Percentiles rank a stretch among this genome's conserved stretches.
These are phyloP conservation scores for Chydorus sphaericus DNA, from an alignment of 2,888 invertebrate species.

Conservation along the genomic window DNA sequence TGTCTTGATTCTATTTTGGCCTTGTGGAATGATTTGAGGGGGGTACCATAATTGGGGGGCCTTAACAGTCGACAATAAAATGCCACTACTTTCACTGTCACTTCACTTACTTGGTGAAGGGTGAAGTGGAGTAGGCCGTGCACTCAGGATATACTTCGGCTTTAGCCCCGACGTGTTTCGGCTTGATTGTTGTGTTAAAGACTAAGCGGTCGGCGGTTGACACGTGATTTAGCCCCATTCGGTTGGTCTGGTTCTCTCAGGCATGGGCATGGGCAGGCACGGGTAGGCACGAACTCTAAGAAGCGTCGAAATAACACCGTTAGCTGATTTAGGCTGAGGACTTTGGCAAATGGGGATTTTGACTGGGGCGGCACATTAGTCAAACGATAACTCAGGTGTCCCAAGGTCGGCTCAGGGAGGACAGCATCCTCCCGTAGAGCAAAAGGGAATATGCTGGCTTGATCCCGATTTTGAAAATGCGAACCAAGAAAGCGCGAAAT, in stretches of 20 bases:
- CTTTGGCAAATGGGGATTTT: constrained; percentile 47
- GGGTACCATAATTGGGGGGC: no score
- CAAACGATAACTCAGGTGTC: constrained; percentile 49
- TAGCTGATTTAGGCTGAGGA: constrained; percentile 39
- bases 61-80: no score
- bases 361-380: constrained; percentile 51
- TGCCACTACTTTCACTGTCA: no score
- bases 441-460: no score
- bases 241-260: background rate
- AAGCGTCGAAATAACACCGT: constrained; percentile 23
- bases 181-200: background rate
- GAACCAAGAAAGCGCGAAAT: no score
- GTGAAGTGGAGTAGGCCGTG: background rate
- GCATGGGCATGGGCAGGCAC: no score
- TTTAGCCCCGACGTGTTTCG: background rate
- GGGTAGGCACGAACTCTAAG: background rate
- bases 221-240: background rate
- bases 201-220: background rate
- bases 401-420: constrained; percentile 47
- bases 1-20: no score
- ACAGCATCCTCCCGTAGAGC: constrained; percentile 55
- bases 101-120: background rate
- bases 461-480: no score
- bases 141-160: background rate
- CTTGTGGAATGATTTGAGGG: no score